A percentile compares a stretch with the other conserved stretches of the same genome.
Conservation (phyloP, 1,140 invertebrate genomes). For the Drosophila sp. region DNA sequence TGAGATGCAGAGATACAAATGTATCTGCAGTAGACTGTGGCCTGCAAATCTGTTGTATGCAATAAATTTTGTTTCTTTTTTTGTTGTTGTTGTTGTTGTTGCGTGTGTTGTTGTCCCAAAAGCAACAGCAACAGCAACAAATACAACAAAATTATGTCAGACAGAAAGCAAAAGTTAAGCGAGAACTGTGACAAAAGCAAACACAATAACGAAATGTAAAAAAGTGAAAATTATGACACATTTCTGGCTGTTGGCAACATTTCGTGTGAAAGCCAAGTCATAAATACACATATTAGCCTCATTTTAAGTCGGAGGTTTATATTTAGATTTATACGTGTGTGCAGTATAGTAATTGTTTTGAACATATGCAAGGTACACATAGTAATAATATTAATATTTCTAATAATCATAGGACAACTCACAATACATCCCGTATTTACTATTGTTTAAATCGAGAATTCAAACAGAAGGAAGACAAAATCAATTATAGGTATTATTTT, state of each 20-base stretch:
- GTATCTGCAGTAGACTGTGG: constrained; percentile 10
- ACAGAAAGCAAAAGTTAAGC: constrained; percentile 63
- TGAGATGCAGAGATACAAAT: constrained; percentile 20
- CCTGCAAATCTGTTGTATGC: constrained; percentile 41
- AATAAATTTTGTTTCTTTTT: constrained; percentile 30
- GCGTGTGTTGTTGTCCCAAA: constrained; percentile 25
- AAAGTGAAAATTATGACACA: constrained; percentile 79
- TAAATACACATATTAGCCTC: constrained; percentile 82
- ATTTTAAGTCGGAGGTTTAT: constrained; percentile 41
- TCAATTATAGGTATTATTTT: too few species aligned
- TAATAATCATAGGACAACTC: too few species aligned
- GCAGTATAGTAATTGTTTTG: too few species aligned
- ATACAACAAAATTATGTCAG: constrained; percentile 66
- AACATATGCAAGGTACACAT: constrained; percentile 1
- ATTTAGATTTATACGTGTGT: constrained; percentile 11
- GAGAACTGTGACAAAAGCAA: constrained; percentile 51
- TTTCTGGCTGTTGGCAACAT: constrained; percentile 16
- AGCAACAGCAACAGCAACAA: constrained; percentile 17
- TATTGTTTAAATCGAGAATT: too few species aligned
- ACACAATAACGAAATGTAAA: constrained; percentile 39
- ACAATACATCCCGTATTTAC: too few species aligned
- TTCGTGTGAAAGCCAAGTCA: constrained; percentile 45
- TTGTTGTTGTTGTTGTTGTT: constrained; percentile 31
- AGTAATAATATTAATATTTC: too few species aligned
- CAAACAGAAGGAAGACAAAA: too few species aligned